Conservation (phyloP, 2,888 invertebrate species). For the Brenthis ino region DNA sequence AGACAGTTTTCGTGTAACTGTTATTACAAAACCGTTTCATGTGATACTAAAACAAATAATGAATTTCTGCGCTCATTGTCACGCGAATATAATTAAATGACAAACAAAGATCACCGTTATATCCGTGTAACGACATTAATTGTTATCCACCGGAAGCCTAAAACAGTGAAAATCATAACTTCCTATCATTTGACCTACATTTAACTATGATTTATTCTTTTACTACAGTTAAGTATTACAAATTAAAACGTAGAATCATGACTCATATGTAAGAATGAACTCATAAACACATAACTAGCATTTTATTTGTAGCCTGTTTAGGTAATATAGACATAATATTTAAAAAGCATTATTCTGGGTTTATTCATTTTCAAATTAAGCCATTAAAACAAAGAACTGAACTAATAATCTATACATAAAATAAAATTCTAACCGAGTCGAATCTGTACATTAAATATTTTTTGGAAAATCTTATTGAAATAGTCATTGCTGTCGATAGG, state of each 20-base stretch:
- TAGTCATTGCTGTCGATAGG: too few relatives aligned
- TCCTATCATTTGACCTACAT: slow-evolving; percentile 44
- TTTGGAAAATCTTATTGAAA: too few relatives aligned
- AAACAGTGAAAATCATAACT: slow-evolving; percentile 46
- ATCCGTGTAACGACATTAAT: slow-evolving; percentile 46
- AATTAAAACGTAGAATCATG: slow-evolving; percentile 28
- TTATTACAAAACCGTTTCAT: slow-evolving; percentile 21
- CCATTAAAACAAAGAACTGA: too few relatives aligned
- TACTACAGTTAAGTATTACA: slow-evolving; percentile 3
- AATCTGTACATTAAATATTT: too few relatives aligned
- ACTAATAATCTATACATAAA: too few relatives aligned
- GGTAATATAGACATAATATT: not conserved
- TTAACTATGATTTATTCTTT: slow-evolving; percentile 11
- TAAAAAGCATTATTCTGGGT: not conserved
- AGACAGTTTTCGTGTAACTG: slow-evolving; percentile 10
- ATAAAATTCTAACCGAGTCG: too few relatives aligned
- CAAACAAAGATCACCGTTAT: slow-evolving; percentile 52
- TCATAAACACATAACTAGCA: not conserved
- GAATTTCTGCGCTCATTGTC: slow-evolving; percentile 37
- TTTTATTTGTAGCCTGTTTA: not conserved
- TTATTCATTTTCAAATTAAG: not conserved
- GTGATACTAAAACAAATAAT: slow-evolving; percentile 33
- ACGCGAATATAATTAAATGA: slow-evolving; percentile 41
- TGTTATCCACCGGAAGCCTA: slow-evolving; percentile 42
- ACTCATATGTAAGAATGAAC: slow-evolving; percentile 23